Evolutionary conservation across 2,888 invertebrate species (phyloP).

Genomic region (Asteroscopus sphinx): DNA sequence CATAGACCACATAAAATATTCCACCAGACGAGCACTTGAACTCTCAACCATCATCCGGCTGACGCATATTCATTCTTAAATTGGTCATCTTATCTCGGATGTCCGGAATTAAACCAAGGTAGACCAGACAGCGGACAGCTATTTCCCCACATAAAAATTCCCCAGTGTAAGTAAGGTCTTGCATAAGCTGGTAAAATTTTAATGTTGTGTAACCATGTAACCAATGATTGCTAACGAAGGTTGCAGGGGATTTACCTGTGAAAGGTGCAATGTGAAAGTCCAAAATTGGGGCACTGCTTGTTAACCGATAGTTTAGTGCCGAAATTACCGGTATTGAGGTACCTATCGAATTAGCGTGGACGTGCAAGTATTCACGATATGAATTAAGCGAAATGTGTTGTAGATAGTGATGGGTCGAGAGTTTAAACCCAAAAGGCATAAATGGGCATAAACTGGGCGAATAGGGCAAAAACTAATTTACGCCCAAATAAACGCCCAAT

Average conservation of each 20-base stretch:
- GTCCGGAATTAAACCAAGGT: conserved; percentile 49
- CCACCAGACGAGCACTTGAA: conserved; percentile 1
- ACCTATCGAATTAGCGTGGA: conserved; percentile 13
- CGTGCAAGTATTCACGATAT: conserved; percentile 23
- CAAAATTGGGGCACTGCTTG: conserved; percentile 25
- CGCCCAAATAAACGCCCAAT: no score
- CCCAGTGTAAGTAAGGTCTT: conserved; percentile 7
- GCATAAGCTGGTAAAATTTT: conserved; percentile 15
- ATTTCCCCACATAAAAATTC: conserved; percentile 27
- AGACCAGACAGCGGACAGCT: conserved; percentile 22
- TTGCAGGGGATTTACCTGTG: conserved; percentile 36
- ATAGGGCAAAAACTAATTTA: no score
- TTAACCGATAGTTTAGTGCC: neutral
- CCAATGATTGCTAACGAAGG: conserved; percentile 8
- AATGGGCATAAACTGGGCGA: no score
- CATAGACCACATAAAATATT: neutral
- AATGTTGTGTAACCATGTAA: conserved; percentile 36
- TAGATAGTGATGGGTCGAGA: no score
- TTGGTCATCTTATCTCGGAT: conserved; percentile 28
- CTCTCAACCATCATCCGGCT: conserved; percentile 14
- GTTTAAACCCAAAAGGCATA: no score
- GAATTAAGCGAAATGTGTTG: no score
- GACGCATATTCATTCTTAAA: conserved; percentile 45
- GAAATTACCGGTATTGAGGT: conserved; percentile 12
- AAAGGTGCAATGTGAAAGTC: conserved; percentile 45